These are phyloP conservation scores for Monomorium pharaonis DNA, from an alignment of 1,140 invertebrate genomes.

Conservation along the genomic window DNA sequence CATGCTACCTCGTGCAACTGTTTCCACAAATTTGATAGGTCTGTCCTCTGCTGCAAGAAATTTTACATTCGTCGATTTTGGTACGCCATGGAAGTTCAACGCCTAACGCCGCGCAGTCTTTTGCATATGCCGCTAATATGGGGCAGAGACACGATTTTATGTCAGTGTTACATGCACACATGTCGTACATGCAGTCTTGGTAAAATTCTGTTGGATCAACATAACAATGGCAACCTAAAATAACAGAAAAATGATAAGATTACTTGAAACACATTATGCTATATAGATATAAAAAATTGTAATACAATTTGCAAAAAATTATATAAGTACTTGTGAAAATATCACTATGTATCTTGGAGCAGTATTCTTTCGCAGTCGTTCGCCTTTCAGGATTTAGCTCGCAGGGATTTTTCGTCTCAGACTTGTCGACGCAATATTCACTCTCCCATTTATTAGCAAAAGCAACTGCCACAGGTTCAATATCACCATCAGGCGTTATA, in stretches of 20 bases:
- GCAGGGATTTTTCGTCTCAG: conserved; percentile 88
- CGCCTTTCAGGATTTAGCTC: conserved; percentile 90
- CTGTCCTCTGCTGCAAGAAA: conserved; percentile 92
- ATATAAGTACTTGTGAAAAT: conserved; percentile 87
- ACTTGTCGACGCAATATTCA: conserved; percentile 88
- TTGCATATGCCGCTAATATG: conserved; percentile 91
- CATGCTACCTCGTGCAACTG: conserved; percentile 84
- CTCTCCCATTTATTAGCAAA: conserved; percentile 96
- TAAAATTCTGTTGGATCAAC: conserved; percentile 93
- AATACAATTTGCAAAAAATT: too few relatives aligned
- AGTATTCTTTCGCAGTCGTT: conserved; percentile 88
- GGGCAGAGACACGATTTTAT: conserved; percentile 91
- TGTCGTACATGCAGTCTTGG: conserved; percentile 93
- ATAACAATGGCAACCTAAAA: conserved; percentile 90
- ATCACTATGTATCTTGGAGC: conserved; percentile 89
- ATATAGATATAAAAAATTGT: not conserved
- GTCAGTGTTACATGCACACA: conserved; percentile 92
- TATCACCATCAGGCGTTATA: conserved; percentile 92
- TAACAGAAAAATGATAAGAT: not conserved
- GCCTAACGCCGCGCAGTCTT: conserved; percentile 90
- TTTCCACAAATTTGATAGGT: conserved; percentile 89
- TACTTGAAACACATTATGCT: not conserved
- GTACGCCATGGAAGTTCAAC: conserved; percentile 91
- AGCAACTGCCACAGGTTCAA: conserved; percentile 90
- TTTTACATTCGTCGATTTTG: conserved; percentile 91